Base-by-base conservation (phyloP, 2,888 invertebrate genomes). In the Mesoligia furuncula region DNA sequence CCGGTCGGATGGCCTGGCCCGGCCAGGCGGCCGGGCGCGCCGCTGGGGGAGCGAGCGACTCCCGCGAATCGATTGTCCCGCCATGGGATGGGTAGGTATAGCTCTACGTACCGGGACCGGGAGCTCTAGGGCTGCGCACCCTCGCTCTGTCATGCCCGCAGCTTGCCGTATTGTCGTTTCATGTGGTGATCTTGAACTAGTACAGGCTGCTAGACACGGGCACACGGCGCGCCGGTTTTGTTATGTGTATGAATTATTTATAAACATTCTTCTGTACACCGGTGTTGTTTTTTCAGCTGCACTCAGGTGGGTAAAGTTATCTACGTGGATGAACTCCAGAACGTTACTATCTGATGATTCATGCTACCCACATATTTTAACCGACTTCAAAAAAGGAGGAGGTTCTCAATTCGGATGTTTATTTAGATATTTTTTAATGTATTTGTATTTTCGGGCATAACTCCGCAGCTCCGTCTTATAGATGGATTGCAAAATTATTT, bases 31-130 rank as follows among this genome's bases (percentile, higher is more conserved):
- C 75, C 91, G 91, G 89, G 90, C 91, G 90, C 91, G 91, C 88
- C 90, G 91, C 90, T 90, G 92, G 93, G 95, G 95, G 94, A 93
- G 94, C 90, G 86, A 69, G 94, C 88, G 90, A 87, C 92, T 91
- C 90, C 90, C 90, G 92, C 92, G 93, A 94, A 96, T 96, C 96
- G 96, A 96, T 96, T 95, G 95, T 94, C 93, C 93, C 91, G 93
- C 85, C 87, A 85, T 81, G 90, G 88, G 90, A 82, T 88, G 90
- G 88, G 89, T 89, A 89, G 88, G 84, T 87, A 88, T 89, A 87
- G 81, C 78, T 87, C 78, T 87, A 84, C 82, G 74, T 78, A 84
- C 75, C 75, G 85, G 51, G 78, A 42, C 70, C 85, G 82, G 83
- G 75, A 85, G 81, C 82, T 82, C 85, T 87, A 85, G 91, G 89